These are phyloP conservation scores for Pogonognathellus flavescens DNA, from an alignment of 1,140 invertebrate genomes.

Conservation along the genomic window DNA sequence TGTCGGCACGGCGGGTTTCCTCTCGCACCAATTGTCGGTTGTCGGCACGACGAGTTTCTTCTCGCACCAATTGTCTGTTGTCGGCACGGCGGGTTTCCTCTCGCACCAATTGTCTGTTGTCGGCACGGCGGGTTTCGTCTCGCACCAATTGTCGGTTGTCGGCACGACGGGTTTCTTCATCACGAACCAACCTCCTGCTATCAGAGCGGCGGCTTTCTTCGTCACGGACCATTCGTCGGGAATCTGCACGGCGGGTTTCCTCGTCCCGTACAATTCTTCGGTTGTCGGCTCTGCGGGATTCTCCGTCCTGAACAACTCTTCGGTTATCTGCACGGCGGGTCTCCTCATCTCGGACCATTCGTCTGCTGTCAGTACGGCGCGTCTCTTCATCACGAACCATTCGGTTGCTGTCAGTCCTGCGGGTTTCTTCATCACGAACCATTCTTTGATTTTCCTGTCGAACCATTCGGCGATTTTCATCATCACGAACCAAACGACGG, in stretches of 20 bases:
- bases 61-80: slow-evolving; percentile 45
- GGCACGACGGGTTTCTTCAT: slow-evolving; percentile 19
- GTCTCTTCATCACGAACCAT: slow-evolving; percentile 29
- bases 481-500: slow-evolving; percentile 29
- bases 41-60: slow-evolving; percentile 2
- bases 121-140: slow-evolving; percentile 17
- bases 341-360: slow-evolving; percentile 1
- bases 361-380: background rate
- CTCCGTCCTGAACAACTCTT: background rate
- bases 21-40: background rate
- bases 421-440: slow-evolving; percentile 1
- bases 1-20: background rate
- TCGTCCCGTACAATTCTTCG: slow-evolving; percentile 12
- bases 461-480: slow-evolving; percentile 8
- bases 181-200: slow-evolving; percentile 37
- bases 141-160: slow-evolving; percentile 55
- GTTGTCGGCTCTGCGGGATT: slow-evolving; percentile 26
- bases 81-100: slow-evolving; percentile 50
- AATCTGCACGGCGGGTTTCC: slow-evolving; percentile 8
- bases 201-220: background rate
- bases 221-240: slow-evolving; percentile 31
- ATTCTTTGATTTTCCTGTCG: slow-evolving; percentile 27
- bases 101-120: slow-evolving; percentile 51
- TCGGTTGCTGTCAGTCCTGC: slow-evolving; percentile 23
- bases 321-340: background rate